Percentiles rank a stretch among this genome's conserved stretches.
phyloP scores from a whole-genome alignment of 2,888 invertebrate genomes.

The Brachypterus glaber region DNA sequence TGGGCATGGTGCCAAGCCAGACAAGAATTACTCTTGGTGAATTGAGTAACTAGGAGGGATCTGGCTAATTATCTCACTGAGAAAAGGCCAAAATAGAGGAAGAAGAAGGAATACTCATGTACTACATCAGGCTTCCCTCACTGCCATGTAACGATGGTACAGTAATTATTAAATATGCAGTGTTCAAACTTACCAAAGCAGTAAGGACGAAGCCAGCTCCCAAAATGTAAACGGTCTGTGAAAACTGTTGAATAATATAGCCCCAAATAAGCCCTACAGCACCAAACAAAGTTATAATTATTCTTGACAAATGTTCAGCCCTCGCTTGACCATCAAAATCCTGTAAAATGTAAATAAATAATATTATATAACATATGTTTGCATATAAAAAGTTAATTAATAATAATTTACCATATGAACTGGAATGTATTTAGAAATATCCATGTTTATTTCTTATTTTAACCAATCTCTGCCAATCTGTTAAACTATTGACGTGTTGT shows the following conservation, averaged over 20 bases:
- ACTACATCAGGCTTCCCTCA: no score
- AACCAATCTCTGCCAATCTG: no score
- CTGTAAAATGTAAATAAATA: constrained; percentile 40
- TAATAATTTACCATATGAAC: constrained; percentile 39
- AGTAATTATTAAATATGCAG: constrained; percentile 36
- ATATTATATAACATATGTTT: not conserved
- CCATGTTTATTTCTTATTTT: constrained; percentile 26
- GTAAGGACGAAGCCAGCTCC: constrained; percentile 86
- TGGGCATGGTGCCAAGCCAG: no score
- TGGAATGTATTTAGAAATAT: constrained; percentile 36
- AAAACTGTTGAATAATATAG: constrained; percentile 89
- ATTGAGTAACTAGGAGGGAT: no score
- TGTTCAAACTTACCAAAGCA: constrained; percentile 54
- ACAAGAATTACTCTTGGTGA: no score
- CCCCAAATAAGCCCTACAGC: constrained; percentile 88
- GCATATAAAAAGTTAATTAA: constrained; percentile 4
- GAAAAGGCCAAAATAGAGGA: no score
- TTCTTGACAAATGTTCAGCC: constrained; percentile 81
- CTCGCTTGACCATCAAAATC: constrained; percentile 86
- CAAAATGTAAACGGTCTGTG: constrained; percentile 87
- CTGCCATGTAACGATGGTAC: constrained; percentile 96
- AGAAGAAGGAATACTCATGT: no score
- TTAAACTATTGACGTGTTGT: not conserved
- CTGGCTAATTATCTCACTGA: no score
- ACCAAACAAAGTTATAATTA: constrained; percentile 84